Evolutionary conservation across 2,888 invertebrate genomes (phyloP).

Genomic region (Argyresthia albistria): DNA sequence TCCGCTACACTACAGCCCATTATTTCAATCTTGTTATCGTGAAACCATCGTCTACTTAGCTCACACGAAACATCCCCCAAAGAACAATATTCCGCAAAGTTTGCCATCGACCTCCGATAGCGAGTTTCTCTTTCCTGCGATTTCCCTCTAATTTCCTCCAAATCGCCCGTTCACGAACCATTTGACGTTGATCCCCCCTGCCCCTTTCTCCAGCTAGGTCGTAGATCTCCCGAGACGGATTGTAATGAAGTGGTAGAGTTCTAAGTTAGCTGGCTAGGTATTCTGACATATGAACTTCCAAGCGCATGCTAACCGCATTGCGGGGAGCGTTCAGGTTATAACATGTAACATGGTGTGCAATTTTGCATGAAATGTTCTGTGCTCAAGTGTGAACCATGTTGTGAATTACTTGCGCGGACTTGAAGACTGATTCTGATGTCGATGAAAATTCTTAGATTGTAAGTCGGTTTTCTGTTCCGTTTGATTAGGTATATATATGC

Average conservation of each 20-base stretch:
- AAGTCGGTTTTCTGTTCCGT: too few species aligned
- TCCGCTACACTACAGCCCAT: too few species aligned
- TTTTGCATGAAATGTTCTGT: slow-evolving; percentile 5
- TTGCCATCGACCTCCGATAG: slow-evolving; percentile 19
- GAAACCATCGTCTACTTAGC: slow-evolving; percentile 2
- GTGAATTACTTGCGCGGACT: background rate
- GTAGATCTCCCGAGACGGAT: background rate
- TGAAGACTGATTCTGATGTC: too few species aligned
- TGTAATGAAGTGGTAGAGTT: slow-evolving; percentile 9
- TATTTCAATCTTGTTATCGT: background rate
- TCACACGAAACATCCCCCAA: background rate
- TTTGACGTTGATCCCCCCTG: too few species aligned
- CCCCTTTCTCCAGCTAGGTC: too few species aligned
- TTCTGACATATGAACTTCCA: slow-evolving; percentile 20
- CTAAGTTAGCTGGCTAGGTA: slow-evolving; percentile 17
- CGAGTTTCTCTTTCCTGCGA: slow-evolving; percentile 21
- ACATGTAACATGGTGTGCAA: background rate
- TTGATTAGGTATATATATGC: too few species aligned
- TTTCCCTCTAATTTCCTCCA: slow-evolving; percentile 29
- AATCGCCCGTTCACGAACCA: slow-evolving; percentile 16
- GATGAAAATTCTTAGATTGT: too few species aligned
- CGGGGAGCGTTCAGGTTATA: slow-evolving; percentile 15
- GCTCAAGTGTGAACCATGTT: background rate
- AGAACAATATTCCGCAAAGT: slow-evolving; percentile 5
- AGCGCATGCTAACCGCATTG: slow-evolving; percentile 28